Percentiles rank a stretch among this genome's conserved stretches.
Evolutionary conservation across 1,140 invertebrate genomes (phyloP).

Genomic region (Cydia strobilella): DNA sequence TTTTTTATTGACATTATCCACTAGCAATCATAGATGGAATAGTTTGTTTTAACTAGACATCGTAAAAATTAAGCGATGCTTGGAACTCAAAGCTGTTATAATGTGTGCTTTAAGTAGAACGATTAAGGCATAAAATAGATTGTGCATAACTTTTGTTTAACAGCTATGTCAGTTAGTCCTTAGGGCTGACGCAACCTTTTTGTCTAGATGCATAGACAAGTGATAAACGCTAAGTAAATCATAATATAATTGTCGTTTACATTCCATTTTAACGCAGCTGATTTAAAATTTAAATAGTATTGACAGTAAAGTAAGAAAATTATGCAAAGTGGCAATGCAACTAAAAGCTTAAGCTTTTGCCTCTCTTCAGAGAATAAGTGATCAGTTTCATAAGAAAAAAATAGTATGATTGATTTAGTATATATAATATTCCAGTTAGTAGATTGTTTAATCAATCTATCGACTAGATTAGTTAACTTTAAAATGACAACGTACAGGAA

Average conservation of each 20-base stretch:
- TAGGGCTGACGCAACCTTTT: slow-evolving; percentile 26
- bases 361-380: too few relatives aligned
- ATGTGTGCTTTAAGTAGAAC: not conserved
- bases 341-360: too few relatives aligned
- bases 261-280: not conserved
- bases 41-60: slow-evolving; percentile 27
- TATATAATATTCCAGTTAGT: too few relatives aligned
- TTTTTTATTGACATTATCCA: not conserved
- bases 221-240: slow-evolving; percentile 20
- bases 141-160: not conserved
- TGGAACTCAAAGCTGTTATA: not conserved
- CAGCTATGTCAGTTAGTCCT: slow-evolving; percentile 13
- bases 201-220: slow-evolving; percentile 24
- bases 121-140: not conserved
- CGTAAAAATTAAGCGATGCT: slow-evolving; percentile 36
- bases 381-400: too few relatives aligned
- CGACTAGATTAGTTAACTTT: too few relatives aligned
- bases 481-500: too few relatives aligned
- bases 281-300: not conserved
- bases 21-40: slow-evolving; percentile 31
- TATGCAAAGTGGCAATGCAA: not conserved
- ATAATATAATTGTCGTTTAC: slow-evolving; percentile 1
- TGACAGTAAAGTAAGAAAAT: not conserved
- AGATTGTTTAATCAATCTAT: too few relatives aligned
- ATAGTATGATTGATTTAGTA: too few relatives aligned